phyloP scores from a whole-genome alignment of 1,140 invertebrate genomes.

The Sipha flava region DNA sequence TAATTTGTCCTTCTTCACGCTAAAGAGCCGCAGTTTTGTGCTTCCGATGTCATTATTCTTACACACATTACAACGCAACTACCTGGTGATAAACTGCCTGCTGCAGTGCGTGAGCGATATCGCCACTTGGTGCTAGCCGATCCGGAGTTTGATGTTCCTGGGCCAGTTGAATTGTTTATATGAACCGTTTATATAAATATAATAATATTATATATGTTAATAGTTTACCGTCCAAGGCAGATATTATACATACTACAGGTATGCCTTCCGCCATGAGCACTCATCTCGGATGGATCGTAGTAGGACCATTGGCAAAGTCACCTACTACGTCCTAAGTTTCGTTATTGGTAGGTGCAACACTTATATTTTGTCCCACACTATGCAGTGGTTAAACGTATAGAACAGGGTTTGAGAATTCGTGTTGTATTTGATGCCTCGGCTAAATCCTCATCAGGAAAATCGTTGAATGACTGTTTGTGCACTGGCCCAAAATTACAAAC shows the following conservation, averaged over 20 bases:
- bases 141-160: not conserved
- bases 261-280: not conserved
- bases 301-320: not conserved
- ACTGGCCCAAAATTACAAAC: slow-evolving; percentile 40
- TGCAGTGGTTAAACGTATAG: not conserved
- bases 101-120: not conserved
- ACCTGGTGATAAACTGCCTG: not conserved
- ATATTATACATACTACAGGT: not conserved
- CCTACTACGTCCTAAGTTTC: not conserved
- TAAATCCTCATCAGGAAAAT: slow-evolving; percentile 36
- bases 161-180: not conserved
- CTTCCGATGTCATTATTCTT: not conserved
- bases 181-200: not conserved
- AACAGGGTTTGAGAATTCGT: slow-evolving; percentile 38
- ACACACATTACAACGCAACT: not conserved
- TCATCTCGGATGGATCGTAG: not conserved
- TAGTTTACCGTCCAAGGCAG: not conserved
- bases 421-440: slow-evolving; percentile 43
- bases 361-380: slow-evolving; percentile 34
- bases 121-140: not conserved
- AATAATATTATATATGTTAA: no score
- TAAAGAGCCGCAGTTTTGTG: not conserved
- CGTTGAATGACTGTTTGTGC: slow-evolving; percentile 39
- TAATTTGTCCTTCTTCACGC: not conserved
- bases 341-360: not conserved